phyloP scores from a whole-genome alignment of 2,888 invertebrate species.

The Caenorhabditis sp. region DNA sequence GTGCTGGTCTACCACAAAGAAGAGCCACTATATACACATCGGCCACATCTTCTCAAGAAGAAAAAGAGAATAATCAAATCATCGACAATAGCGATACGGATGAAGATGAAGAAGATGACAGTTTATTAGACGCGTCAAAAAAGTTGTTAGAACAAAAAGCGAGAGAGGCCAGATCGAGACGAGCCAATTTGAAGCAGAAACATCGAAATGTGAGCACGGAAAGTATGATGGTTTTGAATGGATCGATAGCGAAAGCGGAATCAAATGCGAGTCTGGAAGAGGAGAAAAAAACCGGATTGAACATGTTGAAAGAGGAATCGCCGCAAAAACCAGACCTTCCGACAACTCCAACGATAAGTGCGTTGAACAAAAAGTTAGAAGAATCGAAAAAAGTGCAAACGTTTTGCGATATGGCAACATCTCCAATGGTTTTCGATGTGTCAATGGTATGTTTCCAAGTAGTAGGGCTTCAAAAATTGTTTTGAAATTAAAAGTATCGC shows the following conservation, averaged over 20 bases:
- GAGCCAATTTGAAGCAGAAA: slow-evolving; percentile 17
- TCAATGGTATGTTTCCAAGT: slow-evolving; percentile 20
- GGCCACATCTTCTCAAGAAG: slow-evolving; percentile 18
- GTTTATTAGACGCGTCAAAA: slow-evolving; percentile 8
- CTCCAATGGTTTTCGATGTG: slow-evolving; percentile 22
- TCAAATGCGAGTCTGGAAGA: not conserved
- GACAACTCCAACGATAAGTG: not conserved
- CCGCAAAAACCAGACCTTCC: not conserved
- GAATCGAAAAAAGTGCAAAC: slow-evolving; percentile 11
- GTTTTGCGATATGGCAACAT: slow-evolving; percentile 30
- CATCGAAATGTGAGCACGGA: slow-evolving; percentile 8
- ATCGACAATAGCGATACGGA: slow-evolving; percentile 18
- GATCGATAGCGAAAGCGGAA: slow-evolving; percentile 10
- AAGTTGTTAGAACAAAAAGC: slow-evolving; percentile 29
- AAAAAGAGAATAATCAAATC: slow-evolving; percentile 24
- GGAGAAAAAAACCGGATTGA: not conserved
- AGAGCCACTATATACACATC: slow-evolving; percentile 6
- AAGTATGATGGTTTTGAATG: slow-evolving; percentile 28
- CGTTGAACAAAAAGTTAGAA: slow-evolving; percentile 11
- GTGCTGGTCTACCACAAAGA: slow-evolving; percentile 30
- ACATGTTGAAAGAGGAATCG: not conserved
- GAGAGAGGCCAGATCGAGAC: slow-evolving; percentile 16
- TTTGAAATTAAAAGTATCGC: not conserved
- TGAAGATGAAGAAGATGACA: slow-evolving; percentile 20
- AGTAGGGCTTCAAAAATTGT: too few relatives aligned